phyloP scores from a whole-genome alignment of 2,888 invertebrate species.

The Himalopsyche tibetana region DNA sequence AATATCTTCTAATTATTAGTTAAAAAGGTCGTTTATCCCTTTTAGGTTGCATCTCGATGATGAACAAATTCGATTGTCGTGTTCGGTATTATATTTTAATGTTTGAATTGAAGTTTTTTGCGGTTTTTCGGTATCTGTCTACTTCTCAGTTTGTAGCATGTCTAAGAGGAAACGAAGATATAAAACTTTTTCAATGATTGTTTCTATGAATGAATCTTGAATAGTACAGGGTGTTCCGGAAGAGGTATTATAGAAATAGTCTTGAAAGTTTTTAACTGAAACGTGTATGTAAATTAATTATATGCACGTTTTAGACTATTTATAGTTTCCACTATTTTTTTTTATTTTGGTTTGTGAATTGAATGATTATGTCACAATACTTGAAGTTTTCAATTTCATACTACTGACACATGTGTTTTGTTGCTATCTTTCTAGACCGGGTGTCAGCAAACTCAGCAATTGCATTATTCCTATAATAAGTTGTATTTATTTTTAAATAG shows the following conservation, averaged over 20 bases:
- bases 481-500: too few relatives aligned
- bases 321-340: too few relatives aligned
- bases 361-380: too few relatives aligned
- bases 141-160: not conserved
- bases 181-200: constrained; percentile 29
- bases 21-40: not conserved
- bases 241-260: not conserved
- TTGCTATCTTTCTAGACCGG: too few relatives aligned
- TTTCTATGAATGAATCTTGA: constrained; percentile 26
- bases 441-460: too few relatives aligned
- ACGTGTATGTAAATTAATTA: too few relatives aligned
- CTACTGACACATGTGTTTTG: too few relatives aligned
- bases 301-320: too few relatives aligned
- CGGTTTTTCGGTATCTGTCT: constrained; percentile 8
- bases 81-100: constrained; percentile 14
- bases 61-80: constrained; percentile 26
- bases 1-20: not conserved
- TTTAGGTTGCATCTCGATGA: constrained; percentile 6
- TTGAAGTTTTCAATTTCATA: too few relatives aligned
- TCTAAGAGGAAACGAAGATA: constrained; percentile 20
- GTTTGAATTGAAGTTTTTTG: constrained; percentile 14
- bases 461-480: too few relatives aligned
- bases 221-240: not conserved
- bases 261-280: too few relatives aligned
- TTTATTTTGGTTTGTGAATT: too few relatives aligned